Conservation (phyloP, 2,888 invertebrate genomes). For the Nomada hirtipes region DNA sequence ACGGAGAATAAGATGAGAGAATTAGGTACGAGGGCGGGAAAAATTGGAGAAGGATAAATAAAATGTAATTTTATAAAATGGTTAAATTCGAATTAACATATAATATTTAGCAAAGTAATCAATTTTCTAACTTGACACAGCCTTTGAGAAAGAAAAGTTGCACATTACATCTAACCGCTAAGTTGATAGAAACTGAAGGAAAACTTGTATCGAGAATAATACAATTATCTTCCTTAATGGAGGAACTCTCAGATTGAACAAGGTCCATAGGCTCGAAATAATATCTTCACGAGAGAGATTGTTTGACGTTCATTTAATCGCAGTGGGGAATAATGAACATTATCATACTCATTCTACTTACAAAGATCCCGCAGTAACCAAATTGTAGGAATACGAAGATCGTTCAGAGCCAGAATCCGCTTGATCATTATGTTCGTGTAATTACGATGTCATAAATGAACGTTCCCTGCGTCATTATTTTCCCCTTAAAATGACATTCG, state of each 20-base stretch:
- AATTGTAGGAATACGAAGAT: conserved; percentile 2
- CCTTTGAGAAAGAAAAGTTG: no score
- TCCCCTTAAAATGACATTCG: conserved; percentile 21
- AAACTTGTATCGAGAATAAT: no score
- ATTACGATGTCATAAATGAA: conserved; percentile 35
- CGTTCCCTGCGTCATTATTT: conserved; percentile 21
- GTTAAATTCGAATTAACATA: no score
- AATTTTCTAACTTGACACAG: no score
- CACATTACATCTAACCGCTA: no score
- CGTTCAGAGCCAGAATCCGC: conserved; percentile 12
- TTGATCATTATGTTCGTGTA: conserved; percentile 26
- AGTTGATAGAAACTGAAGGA: no score
- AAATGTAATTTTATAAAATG: no score
- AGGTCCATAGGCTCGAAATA: background rate
- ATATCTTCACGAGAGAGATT: background rate
- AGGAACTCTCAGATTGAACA: background rate
- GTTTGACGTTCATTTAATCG: background rate
- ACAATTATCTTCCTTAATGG: no score
- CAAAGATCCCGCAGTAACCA: background rate
- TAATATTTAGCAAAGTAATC: no score
- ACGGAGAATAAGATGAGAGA: no score
- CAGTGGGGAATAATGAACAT: conserved; percentile 6
- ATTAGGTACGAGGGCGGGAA: no score
- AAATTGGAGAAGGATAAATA: no score
- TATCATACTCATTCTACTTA: conserved; percentile 5